Evolutionary conservation across 2,113 vertebrate species (phyloP), one percentile per base, ranked within the genome.

Genomic region (Nettapus auritus): DNA sequence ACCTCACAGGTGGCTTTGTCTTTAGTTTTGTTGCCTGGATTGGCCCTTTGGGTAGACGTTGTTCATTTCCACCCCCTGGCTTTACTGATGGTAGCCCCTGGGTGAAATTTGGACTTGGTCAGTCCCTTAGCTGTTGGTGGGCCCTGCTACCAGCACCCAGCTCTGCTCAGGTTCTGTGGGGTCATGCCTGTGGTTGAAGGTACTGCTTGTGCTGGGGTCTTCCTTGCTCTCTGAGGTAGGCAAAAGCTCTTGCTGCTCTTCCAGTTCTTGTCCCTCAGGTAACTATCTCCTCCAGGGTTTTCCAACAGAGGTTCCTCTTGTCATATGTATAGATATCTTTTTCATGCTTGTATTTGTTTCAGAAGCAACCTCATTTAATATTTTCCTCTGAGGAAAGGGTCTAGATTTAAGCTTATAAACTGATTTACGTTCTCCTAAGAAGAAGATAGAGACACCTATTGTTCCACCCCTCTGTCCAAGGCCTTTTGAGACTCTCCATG

Each of bases 1-100:
- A 0, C 3, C 3, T 48, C 4, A 0, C 0, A 10, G 38, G 3
- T 26, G 17, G 7, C 0, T 26, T 62, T 26, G 7, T 29, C 0
- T 70, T 3, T 33, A 15, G 1, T 40, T 92, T 42, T 84, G 8
- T 1, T 60, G 20, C 2, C 1, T 19, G 2, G 5, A 1, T 42
- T 57, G 13, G 1, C 0, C 0, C 2, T 21, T 52, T 28, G 9
- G 8, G 11, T 17, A 4, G 3, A 5, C 29, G 12, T n/a, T 36
- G 33, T 36, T 70, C 70, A 8, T 67, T 22, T 86, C 4, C 3
- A 25, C 17, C 2, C 0, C 13, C 3, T 60, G 4, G 4, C 4
- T 31, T 62, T 3, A 2, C 8, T 62, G 33, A 5, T 0, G 59
- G 86, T 12, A 44, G 3, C 9, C 6, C 9, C 34, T 14, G 29